Evolutionary conservation across 30 jellyfish, hydroid and myxozoan genomes (phyloP).

Genomic region (Pseudorhiza aurosa): DNA sequence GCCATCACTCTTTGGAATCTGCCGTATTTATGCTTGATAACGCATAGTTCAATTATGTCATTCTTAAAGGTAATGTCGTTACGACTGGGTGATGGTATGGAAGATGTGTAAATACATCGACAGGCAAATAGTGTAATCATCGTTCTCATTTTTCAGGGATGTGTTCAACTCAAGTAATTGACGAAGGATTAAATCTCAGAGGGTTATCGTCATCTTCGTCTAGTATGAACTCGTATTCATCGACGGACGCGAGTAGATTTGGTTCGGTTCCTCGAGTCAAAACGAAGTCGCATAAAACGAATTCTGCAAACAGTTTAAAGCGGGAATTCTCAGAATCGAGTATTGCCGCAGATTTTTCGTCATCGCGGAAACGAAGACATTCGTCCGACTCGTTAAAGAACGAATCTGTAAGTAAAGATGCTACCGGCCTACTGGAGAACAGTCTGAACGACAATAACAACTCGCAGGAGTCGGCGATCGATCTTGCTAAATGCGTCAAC

Average conservation of each 20-base stretch:
- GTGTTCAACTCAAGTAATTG: conserved; percentile 38
- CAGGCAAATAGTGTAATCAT: too few relatives aligned
- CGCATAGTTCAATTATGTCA: too few relatives aligned
- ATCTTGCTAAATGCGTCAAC: conserved; percentile 34
- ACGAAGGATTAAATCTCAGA: not conserved
- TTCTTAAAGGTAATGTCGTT: too few relatives aligned
- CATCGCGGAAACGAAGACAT: conserved; percentile 66
- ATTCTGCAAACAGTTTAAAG: conserved; percentile 5
- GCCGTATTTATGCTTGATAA: too few relatives aligned
- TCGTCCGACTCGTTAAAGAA: conserved; percentile 47
- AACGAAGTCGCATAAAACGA: conserved; percentile 41
- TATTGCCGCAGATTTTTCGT: conserved; percentile 13
- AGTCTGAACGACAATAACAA: conserved; percentile 23
- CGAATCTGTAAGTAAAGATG: conserved; percentile 16
- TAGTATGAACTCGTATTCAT: conserved; percentile 32
- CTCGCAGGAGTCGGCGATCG: conserved; percentile 26
- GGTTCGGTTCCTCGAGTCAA: conserved; percentile 75
- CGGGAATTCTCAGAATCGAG: conserved; percentile 43
- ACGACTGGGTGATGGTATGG: too few relatives aligned
- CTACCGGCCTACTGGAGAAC: not conserved
- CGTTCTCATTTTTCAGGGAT: conserved; percentile 23
- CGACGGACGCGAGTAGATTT: conserved; percentile 31
- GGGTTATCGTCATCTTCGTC: not conserved
- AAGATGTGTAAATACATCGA: too few relatives aligned
- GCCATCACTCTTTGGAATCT: too few relatives aligned